Evolutionary conservation across 2,113 vertebrate genomes (phyloP).

Genomic region (Vulpes vulpes): DNA sequence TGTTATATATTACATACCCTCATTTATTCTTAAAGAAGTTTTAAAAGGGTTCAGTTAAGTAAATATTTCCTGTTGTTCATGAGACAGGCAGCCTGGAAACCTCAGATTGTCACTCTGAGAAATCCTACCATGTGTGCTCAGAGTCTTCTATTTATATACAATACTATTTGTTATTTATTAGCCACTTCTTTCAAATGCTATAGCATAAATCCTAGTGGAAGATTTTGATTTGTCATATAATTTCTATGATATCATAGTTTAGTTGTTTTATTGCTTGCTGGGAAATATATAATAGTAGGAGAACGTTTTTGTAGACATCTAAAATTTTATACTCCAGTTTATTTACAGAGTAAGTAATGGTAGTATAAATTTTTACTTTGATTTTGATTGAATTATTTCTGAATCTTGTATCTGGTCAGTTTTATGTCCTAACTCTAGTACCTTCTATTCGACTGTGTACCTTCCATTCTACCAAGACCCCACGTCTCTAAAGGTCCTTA

Average conservation of each 20-base stretch:
- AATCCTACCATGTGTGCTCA: background rate
- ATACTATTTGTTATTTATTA: background rate
- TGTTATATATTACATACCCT: slow-evolving; percentile 42
- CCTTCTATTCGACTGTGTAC: background rate
- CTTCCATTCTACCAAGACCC: background rate
- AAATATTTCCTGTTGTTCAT: background rate
- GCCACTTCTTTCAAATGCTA: background rate
- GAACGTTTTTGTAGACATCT: slow-evolving; percentile 13
- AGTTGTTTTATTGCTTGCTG: slow-evolving; percentile 21
- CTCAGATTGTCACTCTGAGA: background rate
- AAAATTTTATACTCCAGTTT: slow-evolving; percentile 29
- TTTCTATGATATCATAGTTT: background rate
- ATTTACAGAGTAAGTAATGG: background rate
- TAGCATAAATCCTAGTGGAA: background rate
- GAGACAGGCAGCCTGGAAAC: background rate
- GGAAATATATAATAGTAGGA: background rate
- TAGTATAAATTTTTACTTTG: background rate
- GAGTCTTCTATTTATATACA: slow-evolving; percentile 40
- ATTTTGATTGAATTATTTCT: slow-evolving; percentile 52
- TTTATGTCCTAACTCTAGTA: slow-evolving; percentile 7
- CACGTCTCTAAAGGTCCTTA: background rate
- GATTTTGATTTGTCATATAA: slow-evolving; percentile 15
- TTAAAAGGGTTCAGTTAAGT: background rate
- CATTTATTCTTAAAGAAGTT: slow-evolving; percentile 35
- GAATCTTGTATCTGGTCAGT: background rate